Conservation (phyloP, 2,888 invertebrate species). For the Linnaemya tessellans region DNA sequence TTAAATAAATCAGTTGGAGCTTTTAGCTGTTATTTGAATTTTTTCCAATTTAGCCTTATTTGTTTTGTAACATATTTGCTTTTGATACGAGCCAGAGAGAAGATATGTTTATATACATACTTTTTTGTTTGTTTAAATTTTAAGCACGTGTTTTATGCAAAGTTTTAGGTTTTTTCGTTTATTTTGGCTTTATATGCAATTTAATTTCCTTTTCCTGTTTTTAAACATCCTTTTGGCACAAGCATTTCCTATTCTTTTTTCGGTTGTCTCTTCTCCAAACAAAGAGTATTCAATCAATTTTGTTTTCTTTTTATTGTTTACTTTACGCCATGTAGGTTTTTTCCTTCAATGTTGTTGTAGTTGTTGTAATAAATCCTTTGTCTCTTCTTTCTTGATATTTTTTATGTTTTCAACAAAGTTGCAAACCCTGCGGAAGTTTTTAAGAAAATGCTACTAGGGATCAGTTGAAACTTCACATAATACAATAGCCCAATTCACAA, state of each 20-base stretch:
- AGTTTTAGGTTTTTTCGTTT: neutral
- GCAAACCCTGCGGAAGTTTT: neutral
- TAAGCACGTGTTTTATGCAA: constrained; percentile 58
- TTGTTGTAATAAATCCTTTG: constrained; percentile 54
- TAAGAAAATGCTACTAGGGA: neutral
- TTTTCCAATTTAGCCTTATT: constrained; percentile 23
- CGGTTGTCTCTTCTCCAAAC: constrained; percentile 61
- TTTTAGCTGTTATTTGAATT: constrained; percentile 22
- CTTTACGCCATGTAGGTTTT: constrained; percentile 37
- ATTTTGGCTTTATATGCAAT: constrained; percentile 72
- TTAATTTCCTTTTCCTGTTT: constrained; percentile 76
- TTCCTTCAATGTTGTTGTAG: constrained; percentile 12
- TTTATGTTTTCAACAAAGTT: neutral
- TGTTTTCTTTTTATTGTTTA: constrained; percentile 44
- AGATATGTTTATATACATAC: neutral
- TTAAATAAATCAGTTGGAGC: neutral
- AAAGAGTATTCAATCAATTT: constrained; percentile 61
- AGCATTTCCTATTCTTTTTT: constrained; percentile 58
- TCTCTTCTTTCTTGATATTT: neutral
- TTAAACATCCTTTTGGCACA: constrained; percentile 72
- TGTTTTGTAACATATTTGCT: constrained; percentile 1
- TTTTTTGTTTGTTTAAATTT: neutral
- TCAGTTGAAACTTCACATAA: neutral
- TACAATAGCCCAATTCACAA: no score
- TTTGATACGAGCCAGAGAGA: constrained; percentile 5